Base-by-base conservation (phyloP, 2,113 vertebrate genomes). In the Eulemur rufifrons region DNA sequence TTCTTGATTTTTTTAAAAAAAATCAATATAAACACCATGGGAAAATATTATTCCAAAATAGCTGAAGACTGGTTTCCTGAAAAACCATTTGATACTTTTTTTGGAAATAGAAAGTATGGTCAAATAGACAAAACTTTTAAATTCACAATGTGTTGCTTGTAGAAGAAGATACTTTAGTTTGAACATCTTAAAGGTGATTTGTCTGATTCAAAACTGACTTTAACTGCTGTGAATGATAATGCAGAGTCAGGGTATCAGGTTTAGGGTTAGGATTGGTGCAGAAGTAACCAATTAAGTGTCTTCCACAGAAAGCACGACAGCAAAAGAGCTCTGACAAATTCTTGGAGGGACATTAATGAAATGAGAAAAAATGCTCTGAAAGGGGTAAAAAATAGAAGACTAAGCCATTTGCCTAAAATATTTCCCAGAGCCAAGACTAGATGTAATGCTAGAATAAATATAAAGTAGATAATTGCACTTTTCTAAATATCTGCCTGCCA, bases 1-100 rank as follows among this genome's bases (percentile, higher is more conserved):
- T 81, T 54, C n/a, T 39, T 73, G 20, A 71, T 86, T 90, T 94
- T 94, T 56, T 50, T 39, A 3, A 39, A 61, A 73, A 86, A 78
- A 89, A 89, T 68, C 7, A 69, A 3, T 64, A 69, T 54, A 7
- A 77, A 47, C 4, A 84, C n/a, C 2, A 20, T 32, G 18, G 27
- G 13, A 80, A 73, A 84, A 39, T 39, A 39, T 23, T 29, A 54
- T 83, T 50, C 47, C 56, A 63, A 52, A 74, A 90, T 17, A 76
- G 3, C 8, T 25, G 0, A 8, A 71, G 3, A 34, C 42, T 71
- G 1, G 15, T 80, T 90, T 95, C 61, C 66, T 77, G 15, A 71
- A 94, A 74, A 90, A 25, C 37, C 21, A 32, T 74, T 81, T 88
- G 66, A 25, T 2, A 78, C 18, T 12, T 61, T 64, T 88, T 78